phyloP scores from a whole-genome alignment of 2,113 vertebrate species.

The Microtus oregoni region DNA sequence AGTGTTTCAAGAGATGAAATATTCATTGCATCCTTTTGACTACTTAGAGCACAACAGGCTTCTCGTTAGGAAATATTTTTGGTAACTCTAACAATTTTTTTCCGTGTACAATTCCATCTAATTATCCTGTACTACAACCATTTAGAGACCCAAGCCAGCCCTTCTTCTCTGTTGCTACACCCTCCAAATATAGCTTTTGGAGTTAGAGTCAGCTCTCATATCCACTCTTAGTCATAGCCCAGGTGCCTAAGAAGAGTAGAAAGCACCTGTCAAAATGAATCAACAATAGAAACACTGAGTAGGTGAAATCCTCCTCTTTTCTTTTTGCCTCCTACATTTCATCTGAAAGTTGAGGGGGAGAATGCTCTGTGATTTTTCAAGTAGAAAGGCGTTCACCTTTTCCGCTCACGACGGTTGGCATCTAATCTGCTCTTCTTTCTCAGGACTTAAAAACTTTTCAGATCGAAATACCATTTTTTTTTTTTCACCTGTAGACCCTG shows the following conservation, averaged over 20 bases:
- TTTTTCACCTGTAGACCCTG: constrained; percentile 2
- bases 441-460: constrained; percentile 27
- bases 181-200: constrained; percentile 69
- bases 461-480: constrained; percentile 11
- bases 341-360: constrained; percentile 70
- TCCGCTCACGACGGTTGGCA: constrained; percentile 43
- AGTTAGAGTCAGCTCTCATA: constrained; percentile 58
- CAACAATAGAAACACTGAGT: constrained; percentile 71
- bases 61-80: constrained; percentile 82
- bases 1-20: constrained; percentile 82
- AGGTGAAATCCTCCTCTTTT: constrained; percentile 72
- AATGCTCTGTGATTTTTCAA: constrained; percentile 68
- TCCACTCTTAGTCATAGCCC: constrained; percentile 75
- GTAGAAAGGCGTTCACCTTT: constrained; percentile 67
- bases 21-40: constrained; percentile 82
- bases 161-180: constrained; percentile 60
- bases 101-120: constrained; percentile 78
- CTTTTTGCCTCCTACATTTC: constrained; percentile 65
- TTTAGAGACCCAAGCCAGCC: constrained; percentile 78
- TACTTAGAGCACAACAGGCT: constrained; percentile 83
- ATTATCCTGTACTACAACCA: constrained; percentile 81
- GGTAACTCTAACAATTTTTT: constrained; percentile 81
- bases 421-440: constrained; percentile 60
- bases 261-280: constrained; percentile 71
- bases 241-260: constrained; percentile 63